Base-by-base conservation (phyloP, 2,888 invertebrate genomes). In the Aporophyla lueneburgensis region DNA sequence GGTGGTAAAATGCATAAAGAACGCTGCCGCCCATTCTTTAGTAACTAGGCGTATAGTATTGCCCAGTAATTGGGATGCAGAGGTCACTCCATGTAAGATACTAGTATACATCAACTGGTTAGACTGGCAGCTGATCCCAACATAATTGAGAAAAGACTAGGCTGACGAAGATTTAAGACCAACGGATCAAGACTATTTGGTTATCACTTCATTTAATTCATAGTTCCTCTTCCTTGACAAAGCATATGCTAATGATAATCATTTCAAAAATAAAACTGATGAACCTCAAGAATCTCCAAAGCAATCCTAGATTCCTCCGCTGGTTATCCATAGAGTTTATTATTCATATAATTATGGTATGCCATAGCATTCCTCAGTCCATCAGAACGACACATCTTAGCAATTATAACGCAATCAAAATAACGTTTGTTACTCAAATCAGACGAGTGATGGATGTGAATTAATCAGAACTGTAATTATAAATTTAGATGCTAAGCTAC, bases 341-440 rank as follows among this genome's bases (percentile, higher is more conserved):
- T 76, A 76, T 79, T 19, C 68, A 49, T 79, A 75, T 82, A 80
- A 87, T 88, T 76, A 84, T 74, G 49, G 70, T 54, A 19, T 74
- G 63, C 78, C 72, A 79, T 76, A 74, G 59, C 72, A 75, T 87
- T 84, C 84, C 81, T 84, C 86, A 84, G 88, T 90, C 88, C 91
- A 91, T 91, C 89, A 91, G 84, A 91, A 87, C 89, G 90, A 91
- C 91, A 91, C 81, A 92, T 92, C 89, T 71, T 86, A 88, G 90
- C 93, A 95, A 96, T 96, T 96, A 96, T 92, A 96, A 94, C 88
- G 93, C 94, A 94, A 96, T 96, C 93, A 95, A 91, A 93, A 80
- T 87, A 87, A 83, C 89, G 90, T 92, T 89, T 89, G 89, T 88
- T 87, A 69, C 68, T 46, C 62, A 73, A 77, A 87, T 77, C 68